These are phyloP conservation scores for Rhinatrema bivittatum DNA, from an alignment of 2,797 vertebrate species.

Conservation along the genomic window DNA sequence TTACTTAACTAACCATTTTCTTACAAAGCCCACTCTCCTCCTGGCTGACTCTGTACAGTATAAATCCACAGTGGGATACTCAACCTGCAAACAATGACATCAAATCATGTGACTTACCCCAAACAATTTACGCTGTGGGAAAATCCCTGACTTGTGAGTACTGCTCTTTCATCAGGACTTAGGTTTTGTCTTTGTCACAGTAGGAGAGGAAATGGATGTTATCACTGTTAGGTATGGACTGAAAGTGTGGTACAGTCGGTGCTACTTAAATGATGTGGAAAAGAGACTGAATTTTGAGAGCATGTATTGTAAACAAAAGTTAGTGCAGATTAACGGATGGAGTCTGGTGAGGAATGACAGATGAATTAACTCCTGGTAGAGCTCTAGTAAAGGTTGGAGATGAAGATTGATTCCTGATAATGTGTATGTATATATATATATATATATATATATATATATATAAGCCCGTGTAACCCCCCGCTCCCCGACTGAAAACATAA, in stretches of 20 bases:
- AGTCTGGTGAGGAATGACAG: no score
- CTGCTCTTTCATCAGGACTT: slow-evolving; percentile 26
- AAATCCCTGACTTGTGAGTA: slow-evolving; percentile 36
- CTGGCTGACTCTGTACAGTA: slow-evolving; percentile 36
- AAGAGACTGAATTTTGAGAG: slow-evolving; percentile 3
- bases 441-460: no score
- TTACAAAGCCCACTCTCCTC: slow-evolving; percentile 25
- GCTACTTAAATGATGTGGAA: not conserved
- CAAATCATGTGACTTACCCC: slow-evolving; percentile 38
- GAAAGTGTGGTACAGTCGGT: not conserved
- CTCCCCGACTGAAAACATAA: no score
- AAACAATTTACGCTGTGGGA: slow-evolving; percentile 51
- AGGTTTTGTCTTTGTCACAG: slow-evolving; percentile 43
- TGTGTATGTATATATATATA: no score
- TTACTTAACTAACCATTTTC: slow-evolving; percentile 39
- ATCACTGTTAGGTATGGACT: slow-evolving; percentile 14
- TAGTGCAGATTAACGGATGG: no score
- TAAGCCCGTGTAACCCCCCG: no score
- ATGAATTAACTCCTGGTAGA: no score
- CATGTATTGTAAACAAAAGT: no score
- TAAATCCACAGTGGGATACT: slow-evolving; percentile 35
- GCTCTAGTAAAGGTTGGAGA: no score
- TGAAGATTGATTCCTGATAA: no score
- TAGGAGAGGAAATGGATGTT: slow-evolving; percentile 33
- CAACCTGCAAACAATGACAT: slow-evolving; percentile 31